Evolutionary conservation across 1,140 invertebrate species (phyloP), one percentile per base, ranked within the genome.

Genomic region (Helicoverpa armigera): DNA sequence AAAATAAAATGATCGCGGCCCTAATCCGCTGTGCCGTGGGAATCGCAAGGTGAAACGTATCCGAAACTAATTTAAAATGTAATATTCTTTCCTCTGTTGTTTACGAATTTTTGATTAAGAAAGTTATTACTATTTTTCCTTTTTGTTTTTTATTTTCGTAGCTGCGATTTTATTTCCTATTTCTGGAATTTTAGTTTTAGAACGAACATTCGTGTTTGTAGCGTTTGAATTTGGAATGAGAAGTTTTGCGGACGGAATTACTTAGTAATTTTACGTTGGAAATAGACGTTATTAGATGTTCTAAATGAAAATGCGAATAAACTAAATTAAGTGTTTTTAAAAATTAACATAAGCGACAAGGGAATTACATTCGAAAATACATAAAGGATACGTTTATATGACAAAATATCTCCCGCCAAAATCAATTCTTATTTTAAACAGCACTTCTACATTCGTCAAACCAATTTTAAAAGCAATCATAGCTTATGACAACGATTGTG

Each of bases 1-100:
- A 90, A 94, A 92, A 93, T 90, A 86, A 91, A 93, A 92, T 93
- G 90, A 91, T 67, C 87, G 90, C 90, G 85, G 87, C 92, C 93
- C 90, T 93, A 94, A 93, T 92, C 93, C 93, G 80, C 29, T 84
- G 84, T 85, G 89, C 90, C 93, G 93, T 94, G 93, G 93, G 93
- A 94, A 93, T 92, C 93, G 92, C 90, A 94, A 93, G 92, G 91
- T 92, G 89, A 91, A 85, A 87, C 82, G 89, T 91, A 91, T 93
- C 88, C 89, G 87, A 93, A 94, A 94, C 93, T 94, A 95, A 94
- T 94, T 94, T 94, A 94, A 95, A 95, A 93, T 89, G 92, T 92
- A 94, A 94, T 94, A 93, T 90, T 91, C 90, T 91, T 92, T 91
- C 90, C 86, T 91, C 90, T 92, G 89, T 86, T 87, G 86, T 91